Evolutionary conservation across 2,113 vertebrate species (phyloP), one percentile per base, ranked within the genome.

Genomic region (Willisornis vidua): DNA sequence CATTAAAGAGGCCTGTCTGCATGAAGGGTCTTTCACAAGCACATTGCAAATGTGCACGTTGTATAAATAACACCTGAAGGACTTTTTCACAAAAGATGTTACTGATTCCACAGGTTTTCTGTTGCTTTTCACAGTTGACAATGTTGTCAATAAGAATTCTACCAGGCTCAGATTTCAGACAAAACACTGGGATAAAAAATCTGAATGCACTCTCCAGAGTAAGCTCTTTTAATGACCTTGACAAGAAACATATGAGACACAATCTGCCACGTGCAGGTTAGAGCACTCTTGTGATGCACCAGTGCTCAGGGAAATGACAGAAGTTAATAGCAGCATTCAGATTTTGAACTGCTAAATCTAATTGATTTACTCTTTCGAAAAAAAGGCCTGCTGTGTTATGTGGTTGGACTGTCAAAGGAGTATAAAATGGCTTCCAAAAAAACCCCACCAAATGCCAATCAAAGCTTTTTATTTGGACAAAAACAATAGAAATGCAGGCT

Each of bases 391-490:
- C 28, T 63, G 8, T 41, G 20, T 49, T 86, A 54, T 24, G 12
- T 67, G 55, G 13, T 31, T 77, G 37, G 75, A 58, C 12, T 89
- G 22, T 76, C 62, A 93, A 29, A 77, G 7, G 5, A 35, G 1
- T 20, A 35, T 37, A 66, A 66, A 86, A 72, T 39, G 29, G 12
- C 7, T 45, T 81, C 71, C 33, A 76, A 26, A 52, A 39, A 43
- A 33, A 3, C 1, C 6, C 8, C 7, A 25, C 1, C 1, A 43
- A 61, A 49, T 6, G 3, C 3, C 26, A 49, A 14, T 9, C 19
- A 55, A 49, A 23, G 23, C 9, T 9, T 19, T 81, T 89, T 91
- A 51, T 51, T 81, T 54, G 58, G 37, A 61, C 20, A 26, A 70
- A 54, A 88, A 84, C 5, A 33, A 29, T 16, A 85, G 61, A n/a